phyloP scores from a whole-genome alignment of 1,140 invertebrate genomes.

The Papilio glaucus region DNA sequence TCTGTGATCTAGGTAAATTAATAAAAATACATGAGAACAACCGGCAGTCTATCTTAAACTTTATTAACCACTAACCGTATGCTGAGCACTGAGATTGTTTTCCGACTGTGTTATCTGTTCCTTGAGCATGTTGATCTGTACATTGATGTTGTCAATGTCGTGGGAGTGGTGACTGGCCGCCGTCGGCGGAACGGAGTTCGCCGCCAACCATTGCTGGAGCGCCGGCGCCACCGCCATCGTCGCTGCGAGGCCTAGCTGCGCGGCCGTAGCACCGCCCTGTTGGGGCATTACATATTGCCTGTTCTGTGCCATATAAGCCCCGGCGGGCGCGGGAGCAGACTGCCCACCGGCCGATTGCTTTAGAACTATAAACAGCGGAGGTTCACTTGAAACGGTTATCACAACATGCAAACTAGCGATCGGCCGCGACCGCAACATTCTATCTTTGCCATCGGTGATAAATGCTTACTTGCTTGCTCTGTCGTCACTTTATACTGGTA shows the following conservation, averaged over 20 bases:
- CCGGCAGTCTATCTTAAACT: not conserved
- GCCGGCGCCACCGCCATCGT: constrained; percentile 71
- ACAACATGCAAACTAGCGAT: constrained; percentile 70
- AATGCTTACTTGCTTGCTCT: constrained; percentile 92
- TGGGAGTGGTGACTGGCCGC: constrained; percentile 58
- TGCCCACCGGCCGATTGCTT: constrained; percentile 82
- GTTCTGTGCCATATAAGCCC: constrained; percentile 82
- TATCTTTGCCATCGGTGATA: constrained; percentile 69
- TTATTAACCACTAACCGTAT: constrained; percentile 86
- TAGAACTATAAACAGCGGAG: constrained; percentile 84
- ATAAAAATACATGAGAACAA: not conserved
- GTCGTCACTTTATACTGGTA: constrained; percentile 98
- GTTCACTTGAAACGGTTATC: constrained; percentile 80
- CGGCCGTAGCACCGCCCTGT: constrained; percentile 76
- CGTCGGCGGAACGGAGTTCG: constrained; percentile 62
- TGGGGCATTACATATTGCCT: constrained; percentile 83
- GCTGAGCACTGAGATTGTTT: constrained; percentile 96
- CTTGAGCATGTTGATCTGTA: constrained; percentile 91
- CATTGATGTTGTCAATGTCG: constrained; percentile 83
- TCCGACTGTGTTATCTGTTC: constrained; percentile 98
- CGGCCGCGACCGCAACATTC: constrained; percentile 65
- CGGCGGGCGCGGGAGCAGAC: constrained; percentile 74
- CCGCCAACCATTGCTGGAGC: constrained; percentile 80
- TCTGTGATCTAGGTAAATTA: not conserved
- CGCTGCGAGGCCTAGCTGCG: constrained; percentile 69